These are phyloP conservation scores for Calliscelio sp. DNA, from an alignment of 2,888 invertebrate genomes.

Conservation along the genomic window DNA sequence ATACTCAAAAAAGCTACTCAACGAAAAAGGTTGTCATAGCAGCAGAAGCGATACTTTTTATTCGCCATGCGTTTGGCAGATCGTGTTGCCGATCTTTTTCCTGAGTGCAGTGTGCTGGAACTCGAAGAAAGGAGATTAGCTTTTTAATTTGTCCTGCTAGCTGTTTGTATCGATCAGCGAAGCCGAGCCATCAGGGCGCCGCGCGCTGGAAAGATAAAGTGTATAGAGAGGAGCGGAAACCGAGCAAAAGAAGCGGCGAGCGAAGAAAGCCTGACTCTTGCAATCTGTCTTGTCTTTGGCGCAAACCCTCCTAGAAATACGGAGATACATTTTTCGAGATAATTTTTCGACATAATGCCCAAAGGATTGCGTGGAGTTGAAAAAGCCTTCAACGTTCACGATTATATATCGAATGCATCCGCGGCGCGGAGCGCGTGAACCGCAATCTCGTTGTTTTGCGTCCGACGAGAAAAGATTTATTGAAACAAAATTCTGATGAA, in stretches of 20 bases:
- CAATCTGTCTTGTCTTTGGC: conserved; percentile 71
- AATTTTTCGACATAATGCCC: conserved; percentile 79
- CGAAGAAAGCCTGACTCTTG: conserved; percentile 68
- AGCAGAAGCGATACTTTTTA: too few species aligned
- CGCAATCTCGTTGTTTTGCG: conserved; percentile 51
- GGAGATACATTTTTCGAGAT: conserved; percentile 80
- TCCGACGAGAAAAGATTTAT: conserved; percentile 49
- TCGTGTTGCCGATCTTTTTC: conserved; percentile 45
- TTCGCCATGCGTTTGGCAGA: conserved; percentile 42
- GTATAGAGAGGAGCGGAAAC: conserved; percentile 39
- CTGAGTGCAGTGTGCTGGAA: conserved; percentile 25
- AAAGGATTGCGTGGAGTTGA: conserved; percentile 63
- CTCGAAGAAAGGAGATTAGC: conserved; percentile 65
- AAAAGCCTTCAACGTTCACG: conserved; percentile 47
- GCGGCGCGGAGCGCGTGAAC: conserved; percentile 22
- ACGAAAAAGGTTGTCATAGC: too few species aligned
- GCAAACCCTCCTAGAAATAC: conserved; percentile 57
- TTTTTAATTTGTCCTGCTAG: conserved; percentile 68
- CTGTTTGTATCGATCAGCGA: conserved; percentile 68
- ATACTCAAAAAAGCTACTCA: too few species aligned
- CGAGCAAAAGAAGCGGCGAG: conserved; percentile 55
- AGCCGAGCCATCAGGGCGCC: conserved; percentile 65
- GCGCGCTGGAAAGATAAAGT: conserved; percentile 59
- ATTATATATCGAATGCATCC: conserved; percentile 47
- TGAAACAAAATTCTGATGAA: conserved; percentile 37